Percentiles rank a stretch among this genome's conserved stretches.
phyloP scores from a whole-genome alignment of 1,140 invertebrate genomes.

The Steinernema feltiae region DNA sequence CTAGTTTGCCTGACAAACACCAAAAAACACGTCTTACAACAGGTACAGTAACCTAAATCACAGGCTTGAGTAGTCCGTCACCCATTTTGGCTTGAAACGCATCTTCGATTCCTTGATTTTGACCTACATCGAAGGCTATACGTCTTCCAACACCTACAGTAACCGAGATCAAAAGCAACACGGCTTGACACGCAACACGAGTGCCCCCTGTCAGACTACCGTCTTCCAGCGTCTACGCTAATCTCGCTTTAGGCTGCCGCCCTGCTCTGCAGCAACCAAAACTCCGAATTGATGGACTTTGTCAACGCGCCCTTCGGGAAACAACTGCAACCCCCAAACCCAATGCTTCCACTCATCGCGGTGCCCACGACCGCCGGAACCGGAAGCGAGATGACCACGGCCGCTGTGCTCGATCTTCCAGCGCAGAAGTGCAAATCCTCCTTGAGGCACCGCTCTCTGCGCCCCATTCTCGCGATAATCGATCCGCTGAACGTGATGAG shows the following conservation, averaged over 20 bases:
- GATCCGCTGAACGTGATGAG: slow-evolving; percentile 73
- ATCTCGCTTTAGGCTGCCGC: slow-evolving; percentile 67
- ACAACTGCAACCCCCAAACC: slow-evolving; percentile 69
- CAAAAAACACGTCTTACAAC: background rate
- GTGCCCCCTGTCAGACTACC: no score
- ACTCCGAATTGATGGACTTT: slow-evolving; percentile 80
- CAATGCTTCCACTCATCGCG: slow-evolving; percentile 77
- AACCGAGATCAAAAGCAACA: no score
- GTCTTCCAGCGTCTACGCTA: no score
- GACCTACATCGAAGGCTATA: background rate
- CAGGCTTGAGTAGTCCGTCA: no score
- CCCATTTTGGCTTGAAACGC: no score
- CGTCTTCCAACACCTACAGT: no score
- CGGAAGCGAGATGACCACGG: slow-evolving; percentile 70
- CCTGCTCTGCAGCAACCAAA: slow-evolving; percentile 71
- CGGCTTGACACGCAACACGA: no score
- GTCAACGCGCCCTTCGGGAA: slow-evolving; percentile 82
- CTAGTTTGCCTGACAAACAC: background rate
- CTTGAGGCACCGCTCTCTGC: slow-evolving; percentile 69
- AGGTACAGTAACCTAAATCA: no score
- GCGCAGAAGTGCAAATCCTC: slow-evolving; percentile 78
- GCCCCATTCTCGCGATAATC: slow-evolving; percentile 74
- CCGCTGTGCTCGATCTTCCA: slow-evolving; percentile 79
- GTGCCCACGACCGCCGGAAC: slow-evolving; percentile 87
- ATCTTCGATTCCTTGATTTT: background rate